Evolutionary conservation across 2,888 invertebrate genomes (phyloP).

Genomic region (Villa cingulata): DNA sequence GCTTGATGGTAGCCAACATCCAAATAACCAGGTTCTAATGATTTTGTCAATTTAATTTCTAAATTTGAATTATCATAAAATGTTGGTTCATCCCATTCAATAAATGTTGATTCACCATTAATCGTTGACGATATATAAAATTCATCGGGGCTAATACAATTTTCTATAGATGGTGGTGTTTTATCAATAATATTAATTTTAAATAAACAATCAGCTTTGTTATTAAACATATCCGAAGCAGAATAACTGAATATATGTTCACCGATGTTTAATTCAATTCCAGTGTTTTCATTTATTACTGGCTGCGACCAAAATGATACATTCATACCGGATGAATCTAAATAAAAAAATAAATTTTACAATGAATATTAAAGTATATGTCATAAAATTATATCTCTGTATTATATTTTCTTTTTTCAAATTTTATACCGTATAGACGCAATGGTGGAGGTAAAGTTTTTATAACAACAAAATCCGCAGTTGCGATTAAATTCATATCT

Average conservation of each 20-base stretch:
- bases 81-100: conserved; percentile 38
- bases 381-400: neutral
- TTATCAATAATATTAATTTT: conserved; percentile 42
- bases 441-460: conserved; percentile 2
- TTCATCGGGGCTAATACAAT: conserved; percentile 44
- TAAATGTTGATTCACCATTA: conserved; percentile 14
- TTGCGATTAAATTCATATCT: conserved; percentile 21
- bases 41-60: conserved; percentile 22
- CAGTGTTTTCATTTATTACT: conserved; percentile 33
- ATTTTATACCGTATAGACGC: conserved; percentile 1
- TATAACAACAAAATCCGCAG: conserved; percentile 10
- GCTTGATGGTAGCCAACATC: conserved; percentile 42
- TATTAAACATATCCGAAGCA: conserved; percentile 47
- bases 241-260: conserved; percentile 44
- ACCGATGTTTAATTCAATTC: conserved; percentile 44
- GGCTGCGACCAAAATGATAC: conserved; percentile 46
- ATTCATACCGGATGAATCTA: conserved; percentile 44
- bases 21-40: conserved; percentile 38
- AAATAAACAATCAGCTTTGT: conserved; percentile 47
- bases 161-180: conserved; percentile 43
- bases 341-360: neutral
- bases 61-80: conserved; percentile 33
- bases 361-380: no score
- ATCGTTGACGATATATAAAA: conserved; percentile 32
- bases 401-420: neutral